A percentile compares a stretch with the other conserved stretches of the same genome.
These are phyloP conservation scores for Heliconius nattereri DNA, from an alignment of 1,140 invertebrate species.

Conservation along the genomic window DNA sequence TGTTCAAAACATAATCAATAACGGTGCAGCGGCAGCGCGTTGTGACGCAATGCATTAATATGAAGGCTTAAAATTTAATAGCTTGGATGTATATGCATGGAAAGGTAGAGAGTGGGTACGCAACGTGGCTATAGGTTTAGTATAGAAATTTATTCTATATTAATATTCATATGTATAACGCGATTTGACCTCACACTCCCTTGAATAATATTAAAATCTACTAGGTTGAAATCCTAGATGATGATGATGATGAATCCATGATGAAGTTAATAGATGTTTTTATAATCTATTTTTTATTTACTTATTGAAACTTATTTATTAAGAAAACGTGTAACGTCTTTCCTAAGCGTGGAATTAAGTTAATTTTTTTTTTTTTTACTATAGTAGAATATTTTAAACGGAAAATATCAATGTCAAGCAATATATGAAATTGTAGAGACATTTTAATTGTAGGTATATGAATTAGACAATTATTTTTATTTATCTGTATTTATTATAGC, in stretches of 20 bases:
- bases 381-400: too few relatives aligned
- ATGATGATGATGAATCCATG: too few relatives aligned
- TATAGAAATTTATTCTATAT: neutral
- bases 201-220: neutral
- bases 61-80: conserved; percentile 27
- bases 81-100: conserved; percentile 1
- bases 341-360: too few relatives aligned
- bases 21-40: conserved; percentile 32
- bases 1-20: conserved; percentile 52
- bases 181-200: neutral
- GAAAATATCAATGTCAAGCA: too few relatives aligned
- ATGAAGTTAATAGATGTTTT: too few relatives aligned
- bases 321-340: too few relatives aligned
- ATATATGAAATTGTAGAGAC: too few relatives aligned
- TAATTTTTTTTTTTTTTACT: too few relatives aligned
- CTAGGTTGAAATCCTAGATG: too few relatives aligned
- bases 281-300: too few relatives aligned
- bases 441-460: too few relatives aligned
- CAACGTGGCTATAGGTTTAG: neutral
- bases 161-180: conserved; percentile 3
- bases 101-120: neutral
- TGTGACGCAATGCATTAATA: conserved; percentile 36
- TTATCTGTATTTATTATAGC: neutral
- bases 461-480: neutral
- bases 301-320: too few relatives aligned